A percentile compares a stretch with the other conserved stretches of the same genome.
phyloP scores from a whole-genome alignment of 1,140 invertebrate species.

The Drosophila subpulchrella region DNA sequence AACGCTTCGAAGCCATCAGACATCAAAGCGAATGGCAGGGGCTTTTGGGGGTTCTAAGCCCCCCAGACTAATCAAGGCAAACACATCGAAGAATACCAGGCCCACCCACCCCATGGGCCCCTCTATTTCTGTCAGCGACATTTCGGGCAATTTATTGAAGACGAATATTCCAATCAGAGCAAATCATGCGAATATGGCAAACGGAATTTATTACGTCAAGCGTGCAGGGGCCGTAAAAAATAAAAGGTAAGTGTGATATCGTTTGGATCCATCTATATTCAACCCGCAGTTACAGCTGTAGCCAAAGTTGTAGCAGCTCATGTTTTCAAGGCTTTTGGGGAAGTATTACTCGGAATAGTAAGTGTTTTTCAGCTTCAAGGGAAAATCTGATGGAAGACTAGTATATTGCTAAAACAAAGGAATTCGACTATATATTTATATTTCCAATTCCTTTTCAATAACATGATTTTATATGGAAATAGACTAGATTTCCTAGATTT shows the following conservation, averaged over 20 bases:
- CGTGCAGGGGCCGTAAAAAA: constrained; percentile 67
- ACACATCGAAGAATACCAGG: constrained; percentile 66
- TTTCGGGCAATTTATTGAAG: constrained; percentile 79
- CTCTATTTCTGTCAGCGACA: constrained; percentile 66
- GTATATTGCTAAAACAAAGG: too few relatives aligned
- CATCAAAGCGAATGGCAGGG: constrained; percentile 27
- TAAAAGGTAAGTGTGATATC: constrained; percentile 83
- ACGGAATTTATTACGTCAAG: constrained; percentile 70
- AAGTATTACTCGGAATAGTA: too few relatives aligned
- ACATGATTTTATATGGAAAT: too few relatives aligned
- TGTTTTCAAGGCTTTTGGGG: background rate
- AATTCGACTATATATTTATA: too few relatives aligned
- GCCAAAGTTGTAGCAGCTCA: constrained; percentile 2
- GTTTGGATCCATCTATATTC: constrained; percentile 48
- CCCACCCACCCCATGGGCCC: constrained; percentile 1
- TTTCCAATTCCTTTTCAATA: too few relatives aligned
- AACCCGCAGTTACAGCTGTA: constrained; percentile 7
- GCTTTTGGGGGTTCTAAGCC: constrained; percentile 18
- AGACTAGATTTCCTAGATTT: too few relatives aligned
- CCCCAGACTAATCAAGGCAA: constrained; percentile 64
- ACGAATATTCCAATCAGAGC: constrained; percentile 77
- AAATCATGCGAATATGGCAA: constrained; percentile 82
- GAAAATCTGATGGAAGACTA: too few relatives aligned
- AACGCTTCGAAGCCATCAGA: constrained; percentile 52
- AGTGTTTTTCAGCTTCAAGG: too few relatives aligned